Conservation (phyloP, 2,888 invertebrate species). For the Lacanobia oleracea region DNA sequence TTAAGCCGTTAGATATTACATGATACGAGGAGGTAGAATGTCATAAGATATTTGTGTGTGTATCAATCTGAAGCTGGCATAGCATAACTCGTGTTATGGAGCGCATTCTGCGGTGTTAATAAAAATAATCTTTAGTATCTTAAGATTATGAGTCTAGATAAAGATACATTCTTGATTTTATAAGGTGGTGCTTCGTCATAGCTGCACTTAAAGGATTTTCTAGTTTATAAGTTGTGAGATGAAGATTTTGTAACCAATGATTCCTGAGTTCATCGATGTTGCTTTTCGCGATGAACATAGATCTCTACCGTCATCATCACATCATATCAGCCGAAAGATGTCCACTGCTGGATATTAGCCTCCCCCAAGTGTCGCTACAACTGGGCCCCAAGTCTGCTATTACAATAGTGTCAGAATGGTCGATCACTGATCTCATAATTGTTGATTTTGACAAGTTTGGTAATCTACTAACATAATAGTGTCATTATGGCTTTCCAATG, state of each 20-base stretch:
- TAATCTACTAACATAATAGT: no score
- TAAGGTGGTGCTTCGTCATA: constrained; percentile 45
- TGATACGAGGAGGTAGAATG: constrained; percentile 63
- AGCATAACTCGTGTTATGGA: constrained; percentile 56
- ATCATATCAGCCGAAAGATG: no score
- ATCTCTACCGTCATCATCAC: no score
- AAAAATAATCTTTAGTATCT: constrained; percentile 62
- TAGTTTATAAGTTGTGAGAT: not conserved
- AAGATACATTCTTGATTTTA: constrained; percentile 57
- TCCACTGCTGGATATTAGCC: no score
- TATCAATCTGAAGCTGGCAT: constrained; percentile 53
- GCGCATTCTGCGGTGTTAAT: constrained; percentile 58
- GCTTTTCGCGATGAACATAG: no score
- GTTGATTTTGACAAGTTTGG: no score
- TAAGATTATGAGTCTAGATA: constrained; percentile 60
- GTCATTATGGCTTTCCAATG: no score
- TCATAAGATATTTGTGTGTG: constrained; percentile 60
- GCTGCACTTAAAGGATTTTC: constrained; percentile 15
- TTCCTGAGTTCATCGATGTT: not conserved
- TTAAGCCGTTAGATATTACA: constrained; percentile 67
- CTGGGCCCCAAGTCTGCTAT: no score
- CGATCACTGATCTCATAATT: no score
- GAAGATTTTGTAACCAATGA: constrained; percentile 8
- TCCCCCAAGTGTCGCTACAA: no score
- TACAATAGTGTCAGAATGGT: no score